Base-by-base conservation (phyloP, 2,797 vertebrate species). In the Gephyroberyx darwinii region DNA sequence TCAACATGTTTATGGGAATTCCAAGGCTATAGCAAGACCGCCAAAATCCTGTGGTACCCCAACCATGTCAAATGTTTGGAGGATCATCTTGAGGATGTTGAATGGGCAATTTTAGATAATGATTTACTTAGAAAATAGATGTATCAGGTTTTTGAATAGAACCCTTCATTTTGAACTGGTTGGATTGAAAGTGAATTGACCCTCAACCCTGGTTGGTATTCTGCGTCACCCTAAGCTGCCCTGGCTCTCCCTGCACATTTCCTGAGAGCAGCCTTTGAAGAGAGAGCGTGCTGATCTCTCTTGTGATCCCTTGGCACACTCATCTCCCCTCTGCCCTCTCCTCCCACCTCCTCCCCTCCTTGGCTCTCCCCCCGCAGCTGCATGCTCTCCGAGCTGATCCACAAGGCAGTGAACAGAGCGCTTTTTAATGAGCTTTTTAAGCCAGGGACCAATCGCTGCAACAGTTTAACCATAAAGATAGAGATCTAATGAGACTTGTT, bases 341-440 rank as follows among this genome's bases (percentile, higher is more conserved):
- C 43, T 69, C 67, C 47, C 19, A 31, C 58, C 48, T 8, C 48
- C 19, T 1, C 48, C 33, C 8, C 55, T 9, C 31, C 37, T 65
- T 59, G 37, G 69, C 62, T 66, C 30, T 54, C 43, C 57, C 65
- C 62, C 64, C 26, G 74, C 78, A 77, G 62, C 77, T 80, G 80
- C 78, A 77, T 63, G 61, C 75, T 54, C 37, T 41, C 57, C 56
- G 65, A 55, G 63, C 19, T 71, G 67, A 70, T 60, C 54, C 43
- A 37, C 45, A 53, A n/a, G 41, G 33, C 35, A 58, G 56, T 12
- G 16, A 14, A 5, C 5, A 5, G 2, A 17, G 22, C 2, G 16
- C 43, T n/a, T 45, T 78, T 70, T 75, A 78, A 80, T 77, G 69
- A 75, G 65, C 53, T 64, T 71, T 52, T 58, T 22, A 60, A 73